Base-by-base conservation (phyloP, 2,888 invertebrate genomes). In the Cancer borealis region DNA sequence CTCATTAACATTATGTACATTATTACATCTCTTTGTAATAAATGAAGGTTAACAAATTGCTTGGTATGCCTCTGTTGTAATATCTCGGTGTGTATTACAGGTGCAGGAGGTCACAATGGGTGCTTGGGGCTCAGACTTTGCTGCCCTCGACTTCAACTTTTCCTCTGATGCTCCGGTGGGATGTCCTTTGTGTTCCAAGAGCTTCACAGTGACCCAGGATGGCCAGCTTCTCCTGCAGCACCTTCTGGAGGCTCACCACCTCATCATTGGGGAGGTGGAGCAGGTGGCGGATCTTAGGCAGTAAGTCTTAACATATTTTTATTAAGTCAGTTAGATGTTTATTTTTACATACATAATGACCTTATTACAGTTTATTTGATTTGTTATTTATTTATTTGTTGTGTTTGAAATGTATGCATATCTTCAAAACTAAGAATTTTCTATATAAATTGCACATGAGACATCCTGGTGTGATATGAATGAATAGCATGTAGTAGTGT, bases 251-350 rank as follows among this genome's bases (percentile, higher is more conserved):
- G 21, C 66, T 10, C 95, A 95, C 88, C 91, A 92, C 46, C 90
- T 95, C 73, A 54, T 93, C 60, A 95, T 95, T 93, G 93, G 93
- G 12, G 91, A 92, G 46, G 93, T 94, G 14, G 95, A 94, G n/a
- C 93, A 94, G 66, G 92, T 95, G 49, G 94, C 95, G 0, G 95
- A 95, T 54, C 92, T 95, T 10, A 92, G 95, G 84, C 94, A 95
- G 97, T 96, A 79, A 92, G 92, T 93, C 45, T 21, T 46, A 49
- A 3, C 47, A 4, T 2, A n/a, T 5, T 26, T 47, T 89, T 84
- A 39, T 30, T 73, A 0, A 73, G 73, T 73, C 26, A 26, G 26
- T 73, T 26, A 26, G 73, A 73, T 73, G 73, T n/a, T 73, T 10
- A 26, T 73, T 21, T 73, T 26, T 10, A 26, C 26, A 66, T 10